A percentile compares a stretch with the other conserved stretches of the same genome.
phyloP scores from a whole-genome alignment of 64 coral and sea anemone genomes.

The Stylophora pistillata region DNA sequence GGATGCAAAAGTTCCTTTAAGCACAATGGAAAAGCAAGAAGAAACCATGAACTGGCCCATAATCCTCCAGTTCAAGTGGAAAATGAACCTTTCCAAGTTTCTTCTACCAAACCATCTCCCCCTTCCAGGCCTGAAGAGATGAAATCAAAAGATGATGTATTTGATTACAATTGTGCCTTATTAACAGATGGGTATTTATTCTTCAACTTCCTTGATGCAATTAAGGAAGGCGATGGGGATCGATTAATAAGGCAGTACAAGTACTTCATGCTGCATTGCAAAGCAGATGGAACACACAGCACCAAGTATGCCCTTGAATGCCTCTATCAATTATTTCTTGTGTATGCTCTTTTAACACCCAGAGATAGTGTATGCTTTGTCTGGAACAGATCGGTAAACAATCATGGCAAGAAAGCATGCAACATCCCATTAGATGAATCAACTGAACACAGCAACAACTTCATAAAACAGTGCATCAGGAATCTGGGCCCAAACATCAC shows the following conservation, averaged over 20 bases:
- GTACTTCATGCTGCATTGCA: constrained; percentile 42
- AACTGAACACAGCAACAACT: constrained; percentile 54
- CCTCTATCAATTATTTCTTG: too few species aligned
- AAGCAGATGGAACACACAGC: constrained; percentile 12
- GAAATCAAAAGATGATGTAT: constrained; percentile 73
- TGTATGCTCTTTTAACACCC: too few species aligned
- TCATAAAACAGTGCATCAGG: constrained; percentile 41
- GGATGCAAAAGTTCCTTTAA: too few species aligned
- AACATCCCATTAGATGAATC: constrained; percentile 59
- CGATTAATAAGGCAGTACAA: constrained; percentile 46
- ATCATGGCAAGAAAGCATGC: not conserved
- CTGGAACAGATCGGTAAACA: constrained; percentile 48
- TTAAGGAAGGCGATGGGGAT: constrained; percentile 64
- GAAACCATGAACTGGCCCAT: too few species aligned
- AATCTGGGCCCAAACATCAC: constrained; percentile 55
- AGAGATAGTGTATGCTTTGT: too few species aligned
- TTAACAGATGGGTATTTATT: constrained; percentile 38
- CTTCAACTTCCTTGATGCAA: constrained; percentile 52
- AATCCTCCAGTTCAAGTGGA: too few species aligned
- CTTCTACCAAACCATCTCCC: not conserved
- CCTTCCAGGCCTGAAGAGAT: not conserved
- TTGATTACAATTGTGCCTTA: constrained; percentile 42
- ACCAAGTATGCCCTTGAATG: constrained; percentile 75
- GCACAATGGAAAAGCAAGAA: too few species aligned
- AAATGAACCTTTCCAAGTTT: too few species aligned